Base-by-base conservation (phyloP, 2,113 vertebrate species). In the Heteronetta atricapilla region DNA sequence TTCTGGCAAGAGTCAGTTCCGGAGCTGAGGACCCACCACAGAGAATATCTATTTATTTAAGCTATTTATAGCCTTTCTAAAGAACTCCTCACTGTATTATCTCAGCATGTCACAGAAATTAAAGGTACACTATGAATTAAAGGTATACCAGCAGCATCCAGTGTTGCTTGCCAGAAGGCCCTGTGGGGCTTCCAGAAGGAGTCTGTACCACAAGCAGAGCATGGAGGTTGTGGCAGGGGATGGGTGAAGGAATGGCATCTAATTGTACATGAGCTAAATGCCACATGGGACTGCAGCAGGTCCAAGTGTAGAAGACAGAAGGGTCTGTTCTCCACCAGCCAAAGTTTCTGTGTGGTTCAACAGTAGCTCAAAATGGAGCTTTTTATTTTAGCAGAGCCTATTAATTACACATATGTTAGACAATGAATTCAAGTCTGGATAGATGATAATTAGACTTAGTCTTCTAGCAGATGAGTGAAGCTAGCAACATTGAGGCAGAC, bases 31-130 rank as follows among this genome's bases (percentile, higher is more conserved):
- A 96, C 96, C 96, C 93, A 97, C 96, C 96, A 74, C 96, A 67
- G 93, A 94, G 95, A 96, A 96, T 96, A 94, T 97, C 95, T 97
- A 96, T 97, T 97, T 97, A 96, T 97, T 96, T 96, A 97, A 96
- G 83, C 95, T 97, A 95, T 97, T 96, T 96, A 96, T 96, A 97
- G 94, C 77, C 58, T 92, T 96, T 97, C 93, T 93, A 94, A 97
- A 96, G 96, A 96, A 96, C 81, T 95, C 92, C 83, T 97, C 90
- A 59, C 92, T 96, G 93, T 95, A 96, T 96, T 96, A 96, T 96
- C 94, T 95, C 94, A 94, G 95, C 88, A 1, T 90, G 93, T 93
- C 93, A 96, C 83, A 89, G 78, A 90, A 94, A 93, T 90, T 97
- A 95, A 96, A 97, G 95, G 92, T 97, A 96, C 88, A 72, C 59